A percentile compares a stretch with the other conserved stretches of the same genome.
These are phyloP conservation scores for Callyntrura sp. DNA, from an alignment of 2,888 invertebrate genomes.

Conservation along the genomic window DNA sequence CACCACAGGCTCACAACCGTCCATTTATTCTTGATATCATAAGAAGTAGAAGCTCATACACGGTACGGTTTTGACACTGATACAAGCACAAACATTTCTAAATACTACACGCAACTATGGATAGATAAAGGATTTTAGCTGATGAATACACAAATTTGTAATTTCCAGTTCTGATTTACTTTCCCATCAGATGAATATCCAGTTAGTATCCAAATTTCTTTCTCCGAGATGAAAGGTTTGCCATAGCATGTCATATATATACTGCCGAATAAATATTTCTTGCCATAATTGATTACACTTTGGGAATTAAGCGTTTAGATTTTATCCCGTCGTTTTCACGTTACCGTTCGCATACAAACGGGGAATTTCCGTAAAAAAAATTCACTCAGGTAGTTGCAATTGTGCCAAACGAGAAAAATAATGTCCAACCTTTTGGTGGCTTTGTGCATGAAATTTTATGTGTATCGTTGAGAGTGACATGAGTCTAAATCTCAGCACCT, in stretches of 20 bases:
- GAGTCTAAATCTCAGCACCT: constrained; percentile 40
- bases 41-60: neutral
- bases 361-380: neutral
- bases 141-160: no score
- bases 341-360: neutral
- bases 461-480: neutral
- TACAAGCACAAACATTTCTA: neutral
- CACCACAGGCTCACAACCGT: constrained; percentile 1
- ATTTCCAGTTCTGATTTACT: no score
- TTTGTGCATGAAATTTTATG: neutral
- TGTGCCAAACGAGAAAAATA: neutral
- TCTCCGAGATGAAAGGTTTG: neutral
- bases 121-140: no score
- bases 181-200: no score
- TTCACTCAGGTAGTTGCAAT: neutral
- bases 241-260: no score
- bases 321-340: no score
- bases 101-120: neutral
- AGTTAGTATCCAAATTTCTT: neutral
- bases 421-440: neutral
- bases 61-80: neutral
- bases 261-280: neutral
- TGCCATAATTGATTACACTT: no score
- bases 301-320: no score
- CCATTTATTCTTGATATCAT: neutral